Conservation (phyloP, 2,888 invertebrate genomes). For the Drosophila algonquin region DNA sequence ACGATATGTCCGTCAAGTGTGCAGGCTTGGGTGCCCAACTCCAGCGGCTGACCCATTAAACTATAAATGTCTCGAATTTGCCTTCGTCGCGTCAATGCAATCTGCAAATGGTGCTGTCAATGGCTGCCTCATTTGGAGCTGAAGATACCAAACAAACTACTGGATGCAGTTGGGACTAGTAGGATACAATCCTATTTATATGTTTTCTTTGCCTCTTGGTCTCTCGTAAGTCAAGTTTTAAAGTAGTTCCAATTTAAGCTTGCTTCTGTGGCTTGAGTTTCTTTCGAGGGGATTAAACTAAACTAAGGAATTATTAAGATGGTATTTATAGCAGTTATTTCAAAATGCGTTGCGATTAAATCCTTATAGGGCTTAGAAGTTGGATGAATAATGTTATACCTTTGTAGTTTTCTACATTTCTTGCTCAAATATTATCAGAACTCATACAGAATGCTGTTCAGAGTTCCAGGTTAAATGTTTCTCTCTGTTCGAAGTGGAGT, state of each 20-base stretch:
- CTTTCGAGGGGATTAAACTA: too few relatives aligned
- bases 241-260: too few relatives aligned
- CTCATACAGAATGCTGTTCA: neutral
- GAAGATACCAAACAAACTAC: too few relatives aligned
- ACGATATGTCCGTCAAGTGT: constrained; percentile 16
- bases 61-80: constrained; percentile 19
- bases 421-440: neutral
- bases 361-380: too few relatives aligned
- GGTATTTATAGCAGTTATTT: too few relatives aligned
- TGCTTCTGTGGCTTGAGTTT: too few relatives aligned
- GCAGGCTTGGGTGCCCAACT: constrained; percentile 35
- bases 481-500: neutral
- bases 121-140: constrained; percentile 48
- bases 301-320: too few relatives aligned
- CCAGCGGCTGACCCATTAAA: constrained; percentile 60
- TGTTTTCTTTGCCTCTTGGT: too few relatives aligned
- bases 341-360: too few relatives aligned
- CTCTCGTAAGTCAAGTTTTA: too few relatives aligned
- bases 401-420: too few relatives aligned
- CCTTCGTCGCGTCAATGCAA: constrained; percentile 11
- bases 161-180: neutral
- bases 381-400: too few relatives aligned
- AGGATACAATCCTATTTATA: neutral
- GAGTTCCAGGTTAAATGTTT: neutral
- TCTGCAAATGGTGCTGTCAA: constrained; percentile 47